Evolutionary conservation across 2,888 invertebrate species (phyloP), one percentile per base, ranked within the genome.

Genomic region (Apoderus coryli): DNA sequence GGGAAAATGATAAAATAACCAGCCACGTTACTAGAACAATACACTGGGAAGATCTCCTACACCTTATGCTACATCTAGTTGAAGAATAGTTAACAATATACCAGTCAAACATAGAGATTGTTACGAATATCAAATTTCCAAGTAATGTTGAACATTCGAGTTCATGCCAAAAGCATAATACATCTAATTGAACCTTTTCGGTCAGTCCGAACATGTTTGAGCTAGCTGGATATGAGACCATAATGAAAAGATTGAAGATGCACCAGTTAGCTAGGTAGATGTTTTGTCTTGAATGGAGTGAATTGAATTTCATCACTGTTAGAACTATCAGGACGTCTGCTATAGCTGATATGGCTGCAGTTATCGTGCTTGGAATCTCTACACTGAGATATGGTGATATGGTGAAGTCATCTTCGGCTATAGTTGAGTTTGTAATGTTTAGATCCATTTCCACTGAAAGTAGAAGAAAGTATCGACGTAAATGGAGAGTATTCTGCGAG

Each of bases 241-340:
- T 16, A 3, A 36, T 16, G 10, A 34, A 9, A 11, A 36, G 33
- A 29, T 36, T 40, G 27, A 32, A 34, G 19, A 38, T 25, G 16
- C 40, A 36, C 34, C 36, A 40, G 16, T 36, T 40, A 3, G 24
- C 27, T 33, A 40, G 24, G 26, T 40, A 40, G 6, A 36, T 12
- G 15, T 40, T 36, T 2, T 27, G 14, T 15, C 34, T 31, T n/a
- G 32, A 38, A 13, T 26, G 16, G 13, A 38, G n/a, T 3, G 23
- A 14, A 6, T 14, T 29, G 25, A 19, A 25, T 33, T 25, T 31
- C n/a, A 12, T 10, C 10, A 39, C 28, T 5, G 31, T 14, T 16
- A 11, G 30, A 6, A 34, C 29, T n/a, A 37, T 37, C 14, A 39
- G 10, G 6, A 16, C 15, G 25, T 37, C 32, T 6, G 35, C 31